Conservation (phyloP, 2,113 vertebrate species). For the Gasterosteus aculeatus region DNA sequence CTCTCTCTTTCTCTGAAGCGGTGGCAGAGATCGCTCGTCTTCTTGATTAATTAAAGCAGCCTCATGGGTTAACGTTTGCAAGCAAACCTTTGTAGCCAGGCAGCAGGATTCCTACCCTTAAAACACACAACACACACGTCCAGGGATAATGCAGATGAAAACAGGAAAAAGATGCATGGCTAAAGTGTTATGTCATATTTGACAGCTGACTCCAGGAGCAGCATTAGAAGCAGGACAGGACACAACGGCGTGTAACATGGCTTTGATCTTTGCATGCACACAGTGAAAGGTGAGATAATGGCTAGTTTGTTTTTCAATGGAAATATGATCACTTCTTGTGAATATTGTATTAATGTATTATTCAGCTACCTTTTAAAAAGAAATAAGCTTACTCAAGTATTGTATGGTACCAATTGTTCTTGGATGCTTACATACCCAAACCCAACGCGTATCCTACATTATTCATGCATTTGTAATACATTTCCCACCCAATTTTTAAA, state of each 20-base stretch:
- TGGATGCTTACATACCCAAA: background rate
- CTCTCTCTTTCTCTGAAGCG: slow-evolving; percentile 58
- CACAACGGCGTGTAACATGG: slow-evolving; percentile 37
- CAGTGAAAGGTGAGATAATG: slow-evolving; percentile 21
- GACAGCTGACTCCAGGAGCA: slow-evolving; percentile 37
- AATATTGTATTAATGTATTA: background rate
- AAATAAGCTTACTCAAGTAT: background rate
- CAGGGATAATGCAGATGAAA: slow-evolving; percentile 20
- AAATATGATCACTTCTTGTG: background rate
- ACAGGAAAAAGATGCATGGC: slow-evolving; percentile 29
- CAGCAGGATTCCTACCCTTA: slow-evolving; percentile 48
- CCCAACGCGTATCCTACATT: no score
- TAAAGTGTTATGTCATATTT: slow-evolving; percentile 47
- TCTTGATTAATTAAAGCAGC: slow-evolving; percentile 75
- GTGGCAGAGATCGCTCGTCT: slow-evolving; percentile 68
- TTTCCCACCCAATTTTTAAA: background rate
- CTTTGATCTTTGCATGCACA: slow-evolving; percentile 36
- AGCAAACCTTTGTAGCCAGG: slow-evolving; percentile 37
- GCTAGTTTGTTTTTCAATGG: background rate
- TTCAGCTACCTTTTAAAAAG: background rate
- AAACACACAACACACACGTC: slow-evolving; percentile 33
- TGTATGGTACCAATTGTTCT: background rate
- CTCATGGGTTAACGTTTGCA: slow-evolving; percentile 64
- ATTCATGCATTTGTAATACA: background rate
- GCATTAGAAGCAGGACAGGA: slow-evolving; percentile 24